Base-by-base conservation (phyloP, 2,888 invertebrate species). In the Dromius quadrimaculatus region DNA sequence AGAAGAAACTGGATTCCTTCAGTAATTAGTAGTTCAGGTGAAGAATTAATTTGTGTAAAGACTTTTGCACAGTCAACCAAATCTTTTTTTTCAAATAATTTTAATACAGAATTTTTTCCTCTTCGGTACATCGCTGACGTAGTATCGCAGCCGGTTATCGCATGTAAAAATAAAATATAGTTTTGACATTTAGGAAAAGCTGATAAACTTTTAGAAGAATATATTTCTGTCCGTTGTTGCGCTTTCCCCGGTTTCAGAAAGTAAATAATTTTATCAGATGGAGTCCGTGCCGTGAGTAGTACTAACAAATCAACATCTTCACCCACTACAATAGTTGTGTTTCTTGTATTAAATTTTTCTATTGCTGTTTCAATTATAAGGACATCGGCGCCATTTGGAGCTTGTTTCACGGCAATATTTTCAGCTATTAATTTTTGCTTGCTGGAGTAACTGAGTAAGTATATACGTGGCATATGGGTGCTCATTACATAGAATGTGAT, bases 1-100 rank as follows among this genome's bases (percentile, higher is more conserved):
- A 77, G 73, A 71, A 77, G 75, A 71, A 78, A 75, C 23, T 74
- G 72, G 73, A 76, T 75, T 71, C 77, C 75, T 11, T 74, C 74
- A 41, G 72, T 74, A 61, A 74, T 71, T 23, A 78, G 38, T 32
- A 50, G 57, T 38, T 75, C 62, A 70, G 72, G 68, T 59, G 73
- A 71, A 70, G 75, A 74, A 71, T 74, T 71, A 71, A 71, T 71
- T 71, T 75, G 70, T 74, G 45, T 72, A 66, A 73, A 74, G 36
- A 73, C 57, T 63, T 71, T 11, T 28, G 73, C 73, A 22, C 15
- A 57, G 34, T 68, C 11, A 62, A 66, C 36, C 20, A 72, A 69
- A 47, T 68, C 65, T 59, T 71, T 32, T 62, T 65, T n/a, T n/a
- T n/a, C n/a, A n/a, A n/a, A n/a, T n/a, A n/a, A n/a, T n/a, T n/a